Evolutionary conservation across 1,140 invertebrate species (phyloP).

Genomic region (Samia ricini): DNA sequence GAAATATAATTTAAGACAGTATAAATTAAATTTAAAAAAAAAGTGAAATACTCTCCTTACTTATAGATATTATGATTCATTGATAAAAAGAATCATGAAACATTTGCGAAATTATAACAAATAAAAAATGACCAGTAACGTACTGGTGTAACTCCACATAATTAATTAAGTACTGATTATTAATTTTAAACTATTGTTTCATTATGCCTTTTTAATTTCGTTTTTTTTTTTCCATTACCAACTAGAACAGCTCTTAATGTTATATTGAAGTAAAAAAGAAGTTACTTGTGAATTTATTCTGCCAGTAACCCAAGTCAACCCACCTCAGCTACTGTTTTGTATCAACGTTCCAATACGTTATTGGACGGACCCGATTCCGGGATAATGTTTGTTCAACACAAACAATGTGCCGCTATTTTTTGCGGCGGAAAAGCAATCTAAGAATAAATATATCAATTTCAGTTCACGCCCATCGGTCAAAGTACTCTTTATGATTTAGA

Average conservation of each 20-base stretch:
- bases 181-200: neutral
- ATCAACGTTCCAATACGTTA: slow-evolving; percentile 19
- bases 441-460: slow-evolving; percentile 34
- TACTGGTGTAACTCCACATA: neutral
- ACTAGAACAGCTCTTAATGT: neutral
- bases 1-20: no score
- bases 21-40: no score
- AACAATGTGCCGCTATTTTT: slow-evolving; percentile 32
- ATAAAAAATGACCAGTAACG: neutral
- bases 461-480: slow-evolving; percentile 29
- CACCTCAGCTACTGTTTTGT: slow-evolving; percentile 10
- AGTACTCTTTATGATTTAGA: slow-evolving; percentile 24
- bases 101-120: no score
- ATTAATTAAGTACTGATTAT: neutral
- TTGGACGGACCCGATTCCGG: slow-evolving; percentile 24
- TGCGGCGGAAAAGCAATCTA: slow-evolving; percentile 35
- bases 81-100: no score
- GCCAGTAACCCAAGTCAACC: slow-evolving; percentile 3
- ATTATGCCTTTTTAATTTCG: neutral
- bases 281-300: slow-evolving; percentile 5
- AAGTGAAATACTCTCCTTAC: no score
- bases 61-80: no score
- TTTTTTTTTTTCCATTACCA: neutral
- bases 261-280: slow-evolving; percentile 4
- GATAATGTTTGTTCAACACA: slow-evolving; percentile 31